Evolutionary conservation across 2,797 vertebrate species (phyloP), one percentile per base, ranked within the genome.

Genomic region (Syngnathus rostellatus): DNA sequence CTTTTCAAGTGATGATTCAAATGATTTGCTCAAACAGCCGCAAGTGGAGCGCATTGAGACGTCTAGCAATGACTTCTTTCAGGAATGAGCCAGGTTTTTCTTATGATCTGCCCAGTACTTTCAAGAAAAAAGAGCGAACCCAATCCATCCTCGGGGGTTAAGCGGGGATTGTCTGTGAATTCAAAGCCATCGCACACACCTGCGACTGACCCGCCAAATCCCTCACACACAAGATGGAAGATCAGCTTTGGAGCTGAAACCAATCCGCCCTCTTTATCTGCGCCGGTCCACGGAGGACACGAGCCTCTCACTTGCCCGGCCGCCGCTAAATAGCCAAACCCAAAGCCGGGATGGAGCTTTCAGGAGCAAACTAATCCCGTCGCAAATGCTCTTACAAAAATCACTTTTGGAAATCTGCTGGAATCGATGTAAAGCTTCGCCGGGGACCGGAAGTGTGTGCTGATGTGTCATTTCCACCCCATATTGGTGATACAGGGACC

Each of bases 361-460:
- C 87, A 88, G 82, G 82, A 81, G 81, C 67, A 77, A 83, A 87
- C 81, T 90, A 91, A 92, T 92, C 88, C 85, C 21, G 14, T 41
- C 68, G 77, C 84, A 90, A 91, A 91, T 89, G 85, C 89, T 89
- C 89, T 91, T 87, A 87, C 78, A 82, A 87, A 90, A 89, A 91
- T 88, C 88, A 89, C 86, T 88, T 86, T 55, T 87, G 80, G 81
- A 89, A 86, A 90, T 87, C 86, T 85, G 81, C 72, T 88, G 80
- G 85, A 90, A 87, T 90, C 85, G 85, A 81, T 86, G 83, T 87
- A 84, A 87, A 87, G 81, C 82, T 81, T 78, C 50, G 45, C 66
- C 69, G 74, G 73, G 77, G 78, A 76, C 83, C 69, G 75, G 67
- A 68, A 80, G 62, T 75, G 73, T 70, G 79, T 82, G 71, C 72